phyloP scores from a whole-genome alignment of 1,140 invertebrate species.

The Trypoxylus dichotomus region DNA sequence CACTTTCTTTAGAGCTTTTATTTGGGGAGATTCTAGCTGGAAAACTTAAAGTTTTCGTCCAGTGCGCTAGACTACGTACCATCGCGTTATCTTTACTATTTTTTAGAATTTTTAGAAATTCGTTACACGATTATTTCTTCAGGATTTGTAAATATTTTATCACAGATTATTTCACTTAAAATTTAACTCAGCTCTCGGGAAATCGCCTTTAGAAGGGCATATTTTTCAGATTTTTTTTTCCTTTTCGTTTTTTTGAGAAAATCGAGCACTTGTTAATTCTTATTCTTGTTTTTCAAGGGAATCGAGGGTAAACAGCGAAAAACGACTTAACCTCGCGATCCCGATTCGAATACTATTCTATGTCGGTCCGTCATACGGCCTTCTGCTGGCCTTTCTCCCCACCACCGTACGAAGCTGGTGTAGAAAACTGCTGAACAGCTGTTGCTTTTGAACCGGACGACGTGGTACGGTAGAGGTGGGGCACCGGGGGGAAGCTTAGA shows the following conservation, averaged over 20 bases:
- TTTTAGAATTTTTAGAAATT: no score
- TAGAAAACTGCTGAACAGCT: conserved; percentile 2
- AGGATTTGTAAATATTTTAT: no score
- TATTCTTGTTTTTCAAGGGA: not conserved
- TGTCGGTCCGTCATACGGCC: conserved; percentile 39
- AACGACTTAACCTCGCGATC: conserved; percentile 20
- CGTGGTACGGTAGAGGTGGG: not conserved
- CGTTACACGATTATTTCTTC: no score
- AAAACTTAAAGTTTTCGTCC: conserved; percentile 86
- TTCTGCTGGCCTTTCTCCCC: conserved; percentile 50
- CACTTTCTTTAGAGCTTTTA: conserved; percentile 70
- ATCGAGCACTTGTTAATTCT: no score
- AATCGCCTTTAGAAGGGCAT: no score
- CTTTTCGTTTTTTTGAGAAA: no score
- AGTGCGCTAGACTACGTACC: conserved; percentile 82
- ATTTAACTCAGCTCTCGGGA: no score
- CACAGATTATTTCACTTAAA: no score
- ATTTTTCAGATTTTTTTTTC: no score
- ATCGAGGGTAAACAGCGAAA: not conserved
- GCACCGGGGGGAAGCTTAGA: no score
- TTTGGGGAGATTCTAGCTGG: conserved; percentile 78
- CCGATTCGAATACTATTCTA: conserved; percentile 37
- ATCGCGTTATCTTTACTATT: conserved; percentile 53
- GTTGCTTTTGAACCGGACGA: not conserved
- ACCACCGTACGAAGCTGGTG: conserved; percentile 6